Base-by-base conservation (phyloP, 2,113 vertebrate species). In the Potamarius usumacintae region DNA sequence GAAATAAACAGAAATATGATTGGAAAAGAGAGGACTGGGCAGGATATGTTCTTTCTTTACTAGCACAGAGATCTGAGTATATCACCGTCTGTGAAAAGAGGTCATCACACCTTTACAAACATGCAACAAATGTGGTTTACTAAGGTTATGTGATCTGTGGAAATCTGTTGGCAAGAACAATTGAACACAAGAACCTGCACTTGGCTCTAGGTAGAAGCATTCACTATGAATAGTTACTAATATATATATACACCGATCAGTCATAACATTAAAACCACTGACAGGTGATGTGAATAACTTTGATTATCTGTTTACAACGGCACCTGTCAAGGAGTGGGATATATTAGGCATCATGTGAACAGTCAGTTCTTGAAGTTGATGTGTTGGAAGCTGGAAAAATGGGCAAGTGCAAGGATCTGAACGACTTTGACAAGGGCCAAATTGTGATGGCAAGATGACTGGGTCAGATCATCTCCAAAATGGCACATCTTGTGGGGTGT, bases 1-100 rank as follows among this genome's bases (percentile, higher is more conserved):
- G 72, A 84, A 87, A 83, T 87, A 88, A 88, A 88, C 72, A 88
- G 52, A 88, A 88, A 88, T 88, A 84, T 78, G 87, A 88, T 88
- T 84, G 83, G 74, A 84, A 88, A 84, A 79, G 82, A 88, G 82
- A 69, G 67, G 69, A 74, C 79, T 60, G 80, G 67, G 71, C 69
- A 72, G 18, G 62, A 76, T 84, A 34, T 27, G 72, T 79, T 84
- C 27, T 58, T 69, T 34, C 72, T 79, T 84, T 79, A 88, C 83
- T 52, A 55, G 72, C 52, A 18, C 34, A 42, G 72, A 48, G 83
- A 77, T 87, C 15, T 42, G 58, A 77, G 82, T 65, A 55, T 48
- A 67, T 88, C 74, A 52, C 8, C 82, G 58, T 57, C 63, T 58
- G 62, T 88, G 82, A 88, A 74, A 88, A 88, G 71, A 71, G 62